These are phyloP conservation scores for Podabrus alpinus DNA, from an alignment of 2,888 invertebrate genomes.

Conservation along the genomic window DNA sequence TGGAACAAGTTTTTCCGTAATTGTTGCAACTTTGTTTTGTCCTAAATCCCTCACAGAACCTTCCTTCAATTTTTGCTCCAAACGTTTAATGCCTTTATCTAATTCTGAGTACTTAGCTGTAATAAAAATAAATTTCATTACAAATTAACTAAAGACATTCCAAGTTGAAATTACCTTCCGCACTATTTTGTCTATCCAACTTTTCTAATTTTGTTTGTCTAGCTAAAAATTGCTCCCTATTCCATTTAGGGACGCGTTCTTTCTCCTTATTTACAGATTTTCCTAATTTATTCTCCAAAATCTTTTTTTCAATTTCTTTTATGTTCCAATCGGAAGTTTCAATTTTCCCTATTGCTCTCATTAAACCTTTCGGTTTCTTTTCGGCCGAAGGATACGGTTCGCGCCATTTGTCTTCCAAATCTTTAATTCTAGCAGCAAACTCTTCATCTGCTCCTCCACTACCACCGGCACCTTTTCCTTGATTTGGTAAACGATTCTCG, in stretches of 20 bases:
- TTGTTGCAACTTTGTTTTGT: constrained; percentile 80
- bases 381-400: constrained; percentile 59
- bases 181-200: constrained; percentile 61
- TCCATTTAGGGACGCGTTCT: constrained; percentile 87
- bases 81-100: constrained; percentile 71
- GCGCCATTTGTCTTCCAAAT: constrained; percentile 79
- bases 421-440: constrained; percentile 68
- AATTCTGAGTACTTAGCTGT: constrained; percentile 72
- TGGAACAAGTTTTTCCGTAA: constrained; percentile 74
- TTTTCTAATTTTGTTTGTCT: constrained; percentile 72
- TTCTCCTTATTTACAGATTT: constrained; percentile 64
- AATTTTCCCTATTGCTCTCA: constrained; percentile 86
- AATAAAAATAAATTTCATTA: constrained; percentile 21
- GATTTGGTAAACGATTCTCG: constrained; percentile 37
- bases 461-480: constrained; percentile 49
- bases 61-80: constrained; percentile 77
- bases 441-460: constrained; percentile 59
- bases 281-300: constrained; percentile 74
- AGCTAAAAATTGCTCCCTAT: constrained; percentile 78
- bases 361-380: constrained; percentile 83
- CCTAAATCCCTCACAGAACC: constrained; percentile 72
- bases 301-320: constrained; percentile 87
- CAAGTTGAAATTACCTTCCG: constrained; percentile 50
- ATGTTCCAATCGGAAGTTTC: constrained; percentile 91
- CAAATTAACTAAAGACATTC: not conserved